These are phyloP conservation scores for Sarcophaga bullata DNA, from an alignment of 1,140 invertebrate genomes.

Conservation along the genomic window DNA sequence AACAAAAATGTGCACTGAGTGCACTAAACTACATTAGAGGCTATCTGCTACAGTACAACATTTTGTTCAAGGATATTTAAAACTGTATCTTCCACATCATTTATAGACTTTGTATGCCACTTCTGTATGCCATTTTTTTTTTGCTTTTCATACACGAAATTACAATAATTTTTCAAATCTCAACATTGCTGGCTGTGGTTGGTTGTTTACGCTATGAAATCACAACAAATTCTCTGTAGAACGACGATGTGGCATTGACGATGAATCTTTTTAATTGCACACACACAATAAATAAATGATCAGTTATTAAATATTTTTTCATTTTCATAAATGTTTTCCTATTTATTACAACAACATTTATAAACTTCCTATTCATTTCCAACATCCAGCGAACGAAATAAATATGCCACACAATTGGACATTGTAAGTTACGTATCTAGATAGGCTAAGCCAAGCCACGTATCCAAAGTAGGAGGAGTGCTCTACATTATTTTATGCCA, in stretches of 20 bases:
- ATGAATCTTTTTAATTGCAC: slow-evolving; percentile 6
- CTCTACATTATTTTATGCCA: slow-evolving; percentile 8
- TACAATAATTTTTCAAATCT: too few species aligned
- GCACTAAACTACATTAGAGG: too few species aligned
- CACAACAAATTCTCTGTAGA: too few species aligned
- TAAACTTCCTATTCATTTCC: neutral
- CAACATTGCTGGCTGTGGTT: too few species aligned
- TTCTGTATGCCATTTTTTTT: too few species aligned
- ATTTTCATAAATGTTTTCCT: slow-evolving; percentile 15
- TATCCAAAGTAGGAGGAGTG: neutral
- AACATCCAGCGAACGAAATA: neutral
- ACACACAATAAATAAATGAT: neutral
- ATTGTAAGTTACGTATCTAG: neutral
- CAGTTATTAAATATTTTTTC: slow-evolving; percentile 16
- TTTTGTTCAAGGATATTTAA: too few species aligned
- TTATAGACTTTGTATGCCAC: too few species aligned
- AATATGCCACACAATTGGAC: neutral
- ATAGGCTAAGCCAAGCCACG: neutral
- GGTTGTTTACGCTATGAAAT: too few species aligned
- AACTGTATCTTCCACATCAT: too few species aligned
- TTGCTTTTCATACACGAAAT: too few species aligned
- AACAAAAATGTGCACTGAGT: too few species aligned
- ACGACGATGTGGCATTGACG: neutral
- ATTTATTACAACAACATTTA: slow-evolving; percentile 16
- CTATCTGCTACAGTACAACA: too few species aligned